Evolutionary conservation across 2,888 invertebrate species (phyloP).

Genomic region (Cheilosia pagana): DNA sequence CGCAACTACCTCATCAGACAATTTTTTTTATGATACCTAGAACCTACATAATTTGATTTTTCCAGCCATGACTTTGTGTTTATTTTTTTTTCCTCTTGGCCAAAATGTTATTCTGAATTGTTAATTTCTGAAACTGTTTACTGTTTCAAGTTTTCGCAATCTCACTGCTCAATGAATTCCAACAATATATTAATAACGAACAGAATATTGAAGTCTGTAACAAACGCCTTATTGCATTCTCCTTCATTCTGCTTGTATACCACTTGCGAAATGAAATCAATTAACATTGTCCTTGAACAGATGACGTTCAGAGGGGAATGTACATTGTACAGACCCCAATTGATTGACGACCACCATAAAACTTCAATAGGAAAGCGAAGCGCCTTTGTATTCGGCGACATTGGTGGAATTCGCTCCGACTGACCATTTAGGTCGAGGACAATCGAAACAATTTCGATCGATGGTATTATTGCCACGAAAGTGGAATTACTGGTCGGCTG

Average conservation of each 20-base stretch:
- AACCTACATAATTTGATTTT: slow-evolving; percentile 32
- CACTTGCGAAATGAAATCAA: slow-evolving; percentile 69
- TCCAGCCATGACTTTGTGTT: slow-evolving; percentile 5
- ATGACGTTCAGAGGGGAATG: slow-evolving; percentile 65
- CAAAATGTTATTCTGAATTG: slow-evolving; percentile 33
- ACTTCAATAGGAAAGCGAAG: slow-evolving; percentile 36
- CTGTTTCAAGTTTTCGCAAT: slow-evolving; percentile 14
- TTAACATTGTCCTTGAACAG: slow-evolving; percentile 69
- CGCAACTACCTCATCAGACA: neutral
- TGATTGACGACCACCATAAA: slow-evolving; percentile 71
- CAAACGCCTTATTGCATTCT: slow-evolving; percentile 68
- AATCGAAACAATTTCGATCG: slow-evolving; percentile 66
- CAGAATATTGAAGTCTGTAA: slow-evolving; percentile 35
- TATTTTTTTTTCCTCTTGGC: slow-evolving; percentile 21
- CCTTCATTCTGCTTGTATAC: slow-evolving; percentile 36
- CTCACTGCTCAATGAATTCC: neutral
- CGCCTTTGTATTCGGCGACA: slow-evolving; percentile 61
- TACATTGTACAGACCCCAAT: slow-evolving; percentile 65
- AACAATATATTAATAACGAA: slow-evolving; percentile 44
- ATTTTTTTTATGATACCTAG: neutral
- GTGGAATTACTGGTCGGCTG: slow-evolving; percentile 64
- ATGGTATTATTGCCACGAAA: slow-evolving; percentile 57
- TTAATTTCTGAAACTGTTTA: slow-evolving; percentile 32
- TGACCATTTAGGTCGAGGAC: slow-evolving; percentile 73
- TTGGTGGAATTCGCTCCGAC: slow-evolving; percentile 64